These are phyloP conservation scores for Scyliorhinus canicula DNA, from an alignment of 2,797 vertebrate species.

Conservation along the genomic window DNA sequence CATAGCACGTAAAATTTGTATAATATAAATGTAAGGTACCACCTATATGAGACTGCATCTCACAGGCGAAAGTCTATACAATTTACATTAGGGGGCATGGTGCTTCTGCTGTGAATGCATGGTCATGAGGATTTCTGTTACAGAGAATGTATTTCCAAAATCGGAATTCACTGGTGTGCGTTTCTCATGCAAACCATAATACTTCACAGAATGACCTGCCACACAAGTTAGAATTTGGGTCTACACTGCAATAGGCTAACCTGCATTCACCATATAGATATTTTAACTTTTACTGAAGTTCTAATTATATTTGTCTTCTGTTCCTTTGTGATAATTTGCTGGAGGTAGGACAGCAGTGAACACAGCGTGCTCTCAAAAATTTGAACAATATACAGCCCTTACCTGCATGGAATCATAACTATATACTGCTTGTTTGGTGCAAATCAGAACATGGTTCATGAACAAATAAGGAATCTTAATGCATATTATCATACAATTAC, in stretches of 20 bases:
- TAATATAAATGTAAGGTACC: not conserved
- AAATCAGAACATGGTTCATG: not conserved
- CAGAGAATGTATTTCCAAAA: not conserved
- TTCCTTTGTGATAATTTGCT: not conserved
- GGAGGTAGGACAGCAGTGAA: not conserved
- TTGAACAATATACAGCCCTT: not conserved
- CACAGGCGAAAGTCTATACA: not conserved
- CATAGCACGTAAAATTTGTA: not conserved
- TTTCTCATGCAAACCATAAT: constrained; percentile 5
- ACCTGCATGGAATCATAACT: not conserved
- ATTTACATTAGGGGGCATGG: not conserved
- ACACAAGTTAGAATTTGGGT: not conserved
- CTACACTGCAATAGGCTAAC: not conserved
- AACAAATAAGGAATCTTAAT: constrained; percentile 5
- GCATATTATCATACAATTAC: not conserved
- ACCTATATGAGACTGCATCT: not conserved
- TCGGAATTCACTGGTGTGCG: not conserved
- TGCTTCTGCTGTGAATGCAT: not conserved
- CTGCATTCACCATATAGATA: not conserved
- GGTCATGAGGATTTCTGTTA: too few relatives aligned
- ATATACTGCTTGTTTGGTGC: constrained; percentile 1
- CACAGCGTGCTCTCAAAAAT: not conserved
- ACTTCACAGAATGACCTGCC: not conserved
- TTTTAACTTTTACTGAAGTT: not conserved
- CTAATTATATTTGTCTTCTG: not conserved